Evolutionary conservation across 1,140 invertebrate genomes (phyloP).

Genomic region (Drosophila pectinifera): DNA sequence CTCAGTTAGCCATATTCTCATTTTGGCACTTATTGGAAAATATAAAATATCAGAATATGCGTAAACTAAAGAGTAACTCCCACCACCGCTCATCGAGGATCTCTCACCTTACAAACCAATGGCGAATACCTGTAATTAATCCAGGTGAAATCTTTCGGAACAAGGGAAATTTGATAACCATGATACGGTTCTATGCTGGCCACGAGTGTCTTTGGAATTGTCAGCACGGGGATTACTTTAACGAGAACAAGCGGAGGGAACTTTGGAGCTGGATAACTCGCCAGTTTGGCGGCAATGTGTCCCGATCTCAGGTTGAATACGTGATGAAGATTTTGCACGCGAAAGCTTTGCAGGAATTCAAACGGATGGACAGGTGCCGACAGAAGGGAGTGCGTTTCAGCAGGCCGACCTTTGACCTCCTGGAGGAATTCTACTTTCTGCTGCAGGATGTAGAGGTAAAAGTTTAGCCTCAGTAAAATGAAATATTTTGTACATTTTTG

Average conservation of each 20-base stretch:
- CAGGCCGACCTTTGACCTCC: constrained; percentile 10
- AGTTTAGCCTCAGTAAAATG: too few species aligned
- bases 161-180: constrained; percentile 24
- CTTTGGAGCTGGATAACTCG: constrained; percentile 35
- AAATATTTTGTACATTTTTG: too few species aligned
- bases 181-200: constrained; percentile 39
- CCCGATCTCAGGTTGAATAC: constrained; percentile 10
- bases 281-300: constrained; percentile 21
- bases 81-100: background rate
- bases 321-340: constrained; percentile 5
- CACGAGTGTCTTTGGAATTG: constrained; percentile 45
- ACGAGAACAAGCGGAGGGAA: background rate
- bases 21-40: constrained; percentile 1
- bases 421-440: constrained; percentile 31
- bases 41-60: constrained; percentile 3
- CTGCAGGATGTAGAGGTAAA: background rate
- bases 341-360: constrained; percentile 17
- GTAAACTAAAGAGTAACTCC: constrained; percentile 1
- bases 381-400: background rate
- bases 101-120: too few species aligned
- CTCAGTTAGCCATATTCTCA: background rate
- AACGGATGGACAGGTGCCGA: constrained; percentile 4
- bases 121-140: background rate
- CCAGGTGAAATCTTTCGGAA: background rate
- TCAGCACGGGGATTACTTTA: constrained; percentile 20